Conservation (phyloP, 2,888 invertebrate genomes). For the Muschampia plurimacula region DNA sequence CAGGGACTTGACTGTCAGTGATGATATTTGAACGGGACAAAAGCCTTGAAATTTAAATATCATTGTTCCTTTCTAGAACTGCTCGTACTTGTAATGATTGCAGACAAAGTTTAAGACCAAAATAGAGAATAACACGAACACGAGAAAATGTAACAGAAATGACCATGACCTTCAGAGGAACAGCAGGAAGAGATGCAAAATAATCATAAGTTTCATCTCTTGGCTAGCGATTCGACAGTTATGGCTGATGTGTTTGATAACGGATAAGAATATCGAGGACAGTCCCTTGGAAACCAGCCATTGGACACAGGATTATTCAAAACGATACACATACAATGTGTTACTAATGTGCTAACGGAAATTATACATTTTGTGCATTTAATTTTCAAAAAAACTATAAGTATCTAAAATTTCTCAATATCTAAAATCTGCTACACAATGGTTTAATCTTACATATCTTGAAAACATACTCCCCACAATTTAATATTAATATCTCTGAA, state of each 20-base stretch:
- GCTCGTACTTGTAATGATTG: constrained; percentile 26
- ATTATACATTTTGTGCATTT: too few relatives aligned
- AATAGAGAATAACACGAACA: constrained; percentile 30
- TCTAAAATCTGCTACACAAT: background rate
- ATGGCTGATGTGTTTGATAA: constrained; percentile 37
- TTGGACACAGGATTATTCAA: constrained; percentile 12
- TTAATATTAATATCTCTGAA: constrained; percentile 8
- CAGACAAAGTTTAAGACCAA: constrained; percentile 33
- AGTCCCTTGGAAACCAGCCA: constrained; percentile 36
- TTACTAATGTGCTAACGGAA: background rate
- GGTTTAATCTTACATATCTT: background rate
- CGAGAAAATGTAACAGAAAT: constrained; percentile 29
- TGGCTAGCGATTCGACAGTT: constrained; percentile 37
- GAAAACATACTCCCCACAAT: background rate
- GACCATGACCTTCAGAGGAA: constrained; percentile 31
- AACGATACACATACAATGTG: constrained; percentile 11
- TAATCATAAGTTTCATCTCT: constrained; percentile 37
- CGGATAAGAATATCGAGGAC: constrained; percentile 35
- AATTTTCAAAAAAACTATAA: too few relatives aligned
- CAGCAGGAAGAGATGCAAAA: constrained; percentile 38
- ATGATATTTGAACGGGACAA: constrained; percentile 42
- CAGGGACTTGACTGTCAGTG: constrained; percentile 33
- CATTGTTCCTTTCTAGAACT: constrained; percentile 47
- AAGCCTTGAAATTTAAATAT: constrained; percentile 51
- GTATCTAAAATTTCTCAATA: background rate